Base-by-base conservation (phyloP, 2,113 vertebrate species). In the Brachypodius melanocephalos region DNA sequence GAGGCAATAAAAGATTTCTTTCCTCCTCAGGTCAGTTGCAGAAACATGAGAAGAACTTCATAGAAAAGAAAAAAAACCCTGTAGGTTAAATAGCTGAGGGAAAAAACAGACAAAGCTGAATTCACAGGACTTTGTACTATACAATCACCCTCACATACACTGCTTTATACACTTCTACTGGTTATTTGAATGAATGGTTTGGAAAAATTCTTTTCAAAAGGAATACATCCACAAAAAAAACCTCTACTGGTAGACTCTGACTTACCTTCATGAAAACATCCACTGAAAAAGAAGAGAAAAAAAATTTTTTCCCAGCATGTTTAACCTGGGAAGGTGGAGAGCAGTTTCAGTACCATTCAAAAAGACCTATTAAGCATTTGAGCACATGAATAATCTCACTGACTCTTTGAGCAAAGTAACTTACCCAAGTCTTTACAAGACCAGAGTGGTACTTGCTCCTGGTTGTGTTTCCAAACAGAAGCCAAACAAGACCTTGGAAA, bases 21-120 rank as follows among this genome's bases (percentile, higher is more conserved):
- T 92, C 57, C 46, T 83, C 88, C 76, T 86, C 48, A 86, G 83
- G 63, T 90, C 74, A 89, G 69, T 88, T 95, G 84, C 61, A 82
- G 74, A 63, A 93, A 80, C 49, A 85, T 32, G 20, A 95, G 83
- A 96, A 92, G 89, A 93, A 97, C 88, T 76, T 40, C 24, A 48
- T 6, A 48, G 46, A 67, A 52, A 65, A 43, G 2, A 13, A 42
- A 57, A 49, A 36, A 77, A 42, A 15, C 5, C 5, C 26, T 69
- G 22, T 32, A 62, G 14, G 31, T 76, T 92, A 77, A 57, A 61
- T 49, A 78, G 8, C 17, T 52, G 19, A 66, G 19, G 13, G 10
- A 69, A 83, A 72, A 73, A 84, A 0, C 29, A 81, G 62, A 28
- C 45, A 84, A 57, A 73, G 57, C 25, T 61, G 22, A 78, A 65